Evolutionary conservation across 2,888 invertebrate genomes (phyloP).

Genomic region (Litoditis marina): DNA sequence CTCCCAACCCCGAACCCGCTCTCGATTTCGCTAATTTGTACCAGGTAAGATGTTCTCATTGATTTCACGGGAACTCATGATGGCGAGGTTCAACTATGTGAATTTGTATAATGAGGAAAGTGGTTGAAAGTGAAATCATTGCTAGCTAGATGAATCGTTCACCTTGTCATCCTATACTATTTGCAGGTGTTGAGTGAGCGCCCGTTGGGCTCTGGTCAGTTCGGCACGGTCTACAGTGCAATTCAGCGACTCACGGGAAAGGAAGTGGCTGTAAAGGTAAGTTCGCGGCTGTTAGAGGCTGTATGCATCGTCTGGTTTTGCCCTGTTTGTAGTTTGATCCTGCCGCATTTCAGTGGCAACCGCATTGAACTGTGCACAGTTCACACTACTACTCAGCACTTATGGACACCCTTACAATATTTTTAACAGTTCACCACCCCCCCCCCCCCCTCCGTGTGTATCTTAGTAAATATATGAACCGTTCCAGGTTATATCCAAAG

Average conservation of each 20-base stretch:
- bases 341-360: too few relatives aligned
- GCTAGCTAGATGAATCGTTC: neutral
- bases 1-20: conserved; percentile 53
- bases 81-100: too few relatives aligned
- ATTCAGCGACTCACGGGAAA: conserved; percentile 56
- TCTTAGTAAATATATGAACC: neutral
- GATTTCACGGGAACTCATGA: too few relatives aligned
- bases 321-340: too few relatives aligned
- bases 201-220: conserved; percentile 94
- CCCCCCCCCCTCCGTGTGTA: too few relatives aligned
- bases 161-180: neutral
- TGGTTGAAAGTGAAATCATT: too few relatives aligned
- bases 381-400: too few relatives aligned
- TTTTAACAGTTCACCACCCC: too few relatives aligned
- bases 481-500: conserved; percentile 57
- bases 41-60: conserved; percentile 32
- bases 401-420: neutral
- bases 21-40: conserved; percentile 59
- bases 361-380: too few relatives aligned
- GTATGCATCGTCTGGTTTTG: too few relatives aligned
- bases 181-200: conserved; percentile 76
- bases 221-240: conserved; percentile 96
- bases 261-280: conserved; percentile 60
- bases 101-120: too few relatives aligned
- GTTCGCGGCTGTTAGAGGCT: too few relatives aligned